Conservation (phyloP, 2,797 vertebrate species). For the Halcyon smyrnensis region DNA sequence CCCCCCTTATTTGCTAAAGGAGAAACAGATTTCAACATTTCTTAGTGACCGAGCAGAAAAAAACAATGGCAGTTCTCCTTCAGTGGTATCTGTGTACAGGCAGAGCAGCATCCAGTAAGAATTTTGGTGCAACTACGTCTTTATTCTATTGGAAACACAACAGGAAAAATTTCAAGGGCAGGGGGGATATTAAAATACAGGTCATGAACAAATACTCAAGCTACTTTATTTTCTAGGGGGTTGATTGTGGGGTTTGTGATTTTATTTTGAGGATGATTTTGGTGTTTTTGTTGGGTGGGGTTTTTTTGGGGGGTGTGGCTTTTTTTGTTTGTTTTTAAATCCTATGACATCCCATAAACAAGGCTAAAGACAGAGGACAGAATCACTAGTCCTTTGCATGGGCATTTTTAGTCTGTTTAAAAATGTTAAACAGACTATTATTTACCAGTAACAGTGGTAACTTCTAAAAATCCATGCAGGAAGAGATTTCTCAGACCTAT, state of each 20-base stretch:
- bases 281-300: background rate
- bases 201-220: background rate
- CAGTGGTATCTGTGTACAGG: background rate
- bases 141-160: background rate
- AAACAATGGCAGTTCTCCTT: background rate
- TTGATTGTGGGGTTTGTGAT: background rate
- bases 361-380: background rate
- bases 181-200: background rate
- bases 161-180: background rate
- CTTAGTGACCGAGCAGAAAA: background rate
- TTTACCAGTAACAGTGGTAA: background rate
- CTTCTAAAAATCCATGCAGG: background rate
- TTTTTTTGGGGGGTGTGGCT: too few relatives aligned
- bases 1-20: constrained; percentile 18
- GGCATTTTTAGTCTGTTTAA: background rate
- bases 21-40: constrained; percentile 11
- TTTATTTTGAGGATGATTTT: too few relatives aligned
- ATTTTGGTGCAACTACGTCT: background rate
- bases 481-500: background rate
- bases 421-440: background rate
- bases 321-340: background rate
- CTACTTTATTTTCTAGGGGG: background rate
- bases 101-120: background rate
- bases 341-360: background rate
- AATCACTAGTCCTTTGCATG: background rate